These are phyloP conservation scores for Stomatorhinus walkeri DNA, from an alignment of 2,797 vertebrate genomes.

Conservation along the genomic window DNA sequence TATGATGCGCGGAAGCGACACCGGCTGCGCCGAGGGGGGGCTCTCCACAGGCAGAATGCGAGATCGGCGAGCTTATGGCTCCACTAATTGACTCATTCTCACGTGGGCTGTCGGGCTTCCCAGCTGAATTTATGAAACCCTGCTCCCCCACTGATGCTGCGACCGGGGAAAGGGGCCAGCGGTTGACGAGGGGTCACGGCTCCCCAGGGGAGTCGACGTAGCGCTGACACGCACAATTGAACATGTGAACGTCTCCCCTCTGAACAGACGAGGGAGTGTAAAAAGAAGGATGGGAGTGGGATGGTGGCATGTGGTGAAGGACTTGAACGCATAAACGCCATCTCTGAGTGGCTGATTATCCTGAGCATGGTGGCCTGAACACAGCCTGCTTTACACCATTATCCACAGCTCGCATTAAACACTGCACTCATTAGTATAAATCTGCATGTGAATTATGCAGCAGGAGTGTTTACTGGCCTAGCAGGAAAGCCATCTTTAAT, in stretches of 20 bases:
- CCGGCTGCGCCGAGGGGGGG: background rate
- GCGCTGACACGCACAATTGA: background rate
- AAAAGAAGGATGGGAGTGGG: too few relatives aligned
- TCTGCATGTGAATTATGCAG: constrained; percentile 61
- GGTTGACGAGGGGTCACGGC: background rate
- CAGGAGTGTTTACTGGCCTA: constrained; percentile 59
- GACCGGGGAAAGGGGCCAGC: background rate
- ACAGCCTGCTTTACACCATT: background rate
- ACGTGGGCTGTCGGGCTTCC: background rate
- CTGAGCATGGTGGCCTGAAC: background rate
- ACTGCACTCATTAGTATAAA: constrained; percentile 5
- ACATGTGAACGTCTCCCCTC: background rate
- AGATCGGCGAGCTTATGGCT: background rate
- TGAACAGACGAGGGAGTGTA: background rate
- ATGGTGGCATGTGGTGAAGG: background rate
- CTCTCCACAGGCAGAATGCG: background rate
- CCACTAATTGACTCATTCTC: constrained; percentile 7
- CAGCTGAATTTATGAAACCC: background rate
- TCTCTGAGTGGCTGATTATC: constrained; percentile 4
- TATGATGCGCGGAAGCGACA: background rate
- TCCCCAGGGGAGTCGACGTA: background rate
- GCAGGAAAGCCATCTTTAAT: constrained; percentile 66
- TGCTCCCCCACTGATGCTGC: background rate
- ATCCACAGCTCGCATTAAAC: background rate
- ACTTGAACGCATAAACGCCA: background rate